Percentiles rank a stretch among this genome's conserved stretches.
Conservation (phyloP, 2,797 vertebrate genomes). For the Bovichtus diacanthus region DNA sequence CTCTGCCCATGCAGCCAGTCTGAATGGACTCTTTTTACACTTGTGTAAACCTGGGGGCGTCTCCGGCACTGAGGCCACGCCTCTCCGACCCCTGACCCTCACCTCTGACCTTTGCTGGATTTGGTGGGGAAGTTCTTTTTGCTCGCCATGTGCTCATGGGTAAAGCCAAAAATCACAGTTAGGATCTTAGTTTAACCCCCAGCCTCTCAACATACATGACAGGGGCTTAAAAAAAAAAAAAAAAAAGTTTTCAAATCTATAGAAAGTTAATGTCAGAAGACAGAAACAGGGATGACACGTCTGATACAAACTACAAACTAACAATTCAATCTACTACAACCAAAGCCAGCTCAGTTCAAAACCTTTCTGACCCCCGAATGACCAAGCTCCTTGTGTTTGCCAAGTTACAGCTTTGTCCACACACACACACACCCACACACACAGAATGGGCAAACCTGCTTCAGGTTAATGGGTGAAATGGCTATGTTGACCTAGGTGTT, state of each 20-base stretch:
- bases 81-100: constrained; percentile 81
- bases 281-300: background rate
- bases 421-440: constrained; percentile 25
- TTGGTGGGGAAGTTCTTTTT: constrained; percentile 74
- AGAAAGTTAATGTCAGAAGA: background rate
- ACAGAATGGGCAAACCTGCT: constrained; percentile 67
- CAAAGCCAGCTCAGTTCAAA: constrained; percentile 11
- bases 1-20: constrained; percentile 74
- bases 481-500: constrained; percentile 85
- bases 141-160: constrained; percentile 71
- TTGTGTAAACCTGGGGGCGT: constrained; percentile 87
- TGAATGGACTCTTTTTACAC: constrained; percentile 89
- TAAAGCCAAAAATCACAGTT: constrained; percentile 38
- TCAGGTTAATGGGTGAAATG: constrained; percentile 84
- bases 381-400: constrained; percentile 64
- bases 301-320: background rate
- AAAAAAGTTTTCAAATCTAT: too few species aligned
- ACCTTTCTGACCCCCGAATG: constrained; percentile 54
- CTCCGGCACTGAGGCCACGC: constrained; percentile 76
- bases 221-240: too few species aligned
- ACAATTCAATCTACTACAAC: background rate
- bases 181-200: constrained; percentile 19
- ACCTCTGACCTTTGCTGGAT: constrained; percentile 85
- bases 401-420: constrained; percentile 59
- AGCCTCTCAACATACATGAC: background rate